Evolutionary conservation across 2,113 vertebrate species (phyloP), one percentile per base, ranked within the genome.

Genomic region (Vulpes lagopus): DNA sequence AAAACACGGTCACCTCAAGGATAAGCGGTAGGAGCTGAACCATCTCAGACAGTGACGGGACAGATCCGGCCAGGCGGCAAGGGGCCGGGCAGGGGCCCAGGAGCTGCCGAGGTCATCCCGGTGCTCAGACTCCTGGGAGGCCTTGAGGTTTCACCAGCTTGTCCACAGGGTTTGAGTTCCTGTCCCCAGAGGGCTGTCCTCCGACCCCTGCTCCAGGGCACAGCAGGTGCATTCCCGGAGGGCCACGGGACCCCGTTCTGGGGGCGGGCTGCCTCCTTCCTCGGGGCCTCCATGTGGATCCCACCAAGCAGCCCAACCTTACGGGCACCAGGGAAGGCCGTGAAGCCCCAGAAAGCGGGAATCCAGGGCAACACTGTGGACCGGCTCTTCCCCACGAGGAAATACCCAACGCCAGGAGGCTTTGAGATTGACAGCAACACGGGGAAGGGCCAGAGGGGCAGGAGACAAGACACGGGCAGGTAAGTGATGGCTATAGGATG

Each of bases 51-150:
- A 11, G 20, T 12, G 2, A 1, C 2, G 5, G 22, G 27, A 64
- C 32, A 76, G 25, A 2, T 2, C 32, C 2, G 1, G 64, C 27
- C 3, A 2, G 3, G 2, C 5, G 27, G n/a, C 5, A 0, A 0
- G 51, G 60, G 15, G 2, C 16, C 4, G 0, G 15, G 55, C 3
- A 32, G 19, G 27, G 1, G 43, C 43, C 23, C 5, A 60, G 30
- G 32, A 8, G 2, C 60, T 38, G 19, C 19, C 25, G 79, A 53
- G 14, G 35, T 64, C n/a, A 15, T n/a, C 35, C 11, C 1, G 43
- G 62, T 22, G 73, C 30, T 49, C 23, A 5, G 23, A 96, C 57
- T 32, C 16, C 22, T 5, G 2, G 71, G 53, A 19, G 16, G 14
- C 59, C 2, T 32, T 11, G 60, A 27, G 51, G 43, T 8, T 74